Evolutionary conservation across 2,888 invertebrate species (phyloP).

Genomic region (Epsilonema sp.): DNA sequence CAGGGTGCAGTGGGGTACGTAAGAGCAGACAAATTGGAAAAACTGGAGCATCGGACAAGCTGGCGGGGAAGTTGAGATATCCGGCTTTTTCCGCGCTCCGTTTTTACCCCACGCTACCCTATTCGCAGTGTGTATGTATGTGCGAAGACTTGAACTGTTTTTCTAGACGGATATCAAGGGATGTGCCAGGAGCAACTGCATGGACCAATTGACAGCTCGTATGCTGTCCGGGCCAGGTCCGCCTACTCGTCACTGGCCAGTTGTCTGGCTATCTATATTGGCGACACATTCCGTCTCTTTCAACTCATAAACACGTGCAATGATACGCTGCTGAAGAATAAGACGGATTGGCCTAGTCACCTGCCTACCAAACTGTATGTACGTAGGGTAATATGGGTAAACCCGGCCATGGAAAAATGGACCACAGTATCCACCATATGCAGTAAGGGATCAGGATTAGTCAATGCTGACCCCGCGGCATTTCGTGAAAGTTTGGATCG

Average conservation of each 20-base stretch:
- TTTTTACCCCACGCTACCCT: too few species aligned
- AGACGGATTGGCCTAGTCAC: conserved; percentile 90
- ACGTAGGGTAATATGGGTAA: too few species aligned
- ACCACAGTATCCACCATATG: too few species aligned
- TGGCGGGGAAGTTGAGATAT: not conserved
- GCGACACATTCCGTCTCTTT: conserved; percentile 85
- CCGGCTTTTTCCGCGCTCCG: not conserved
- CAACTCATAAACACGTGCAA: conserved; percentile 95
- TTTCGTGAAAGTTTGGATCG: too few species aligned
- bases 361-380: conserved; percentile 78
- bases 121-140: too few species aligned
- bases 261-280: conserved; percentile 45
- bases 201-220: conserved; percentile 71
- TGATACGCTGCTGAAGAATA: conserved; percentile 81
- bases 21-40: too few species aligned
- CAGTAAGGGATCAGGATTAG: too few species aligned
- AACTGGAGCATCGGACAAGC: not conserved
- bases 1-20: too few species aligned
- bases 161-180: conserved; percentile 78
- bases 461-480: too few species aligned
- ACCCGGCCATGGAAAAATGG: too few species aligned
- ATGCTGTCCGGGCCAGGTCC: conserved; percentile 72
- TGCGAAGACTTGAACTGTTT: too few species aligned
- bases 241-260: conserved; percentile 63
- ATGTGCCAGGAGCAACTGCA: conserved; percentile 81